phyloP scores from a whole-genome alignment of 2,113 vertebrate species.

The human region DNA sequence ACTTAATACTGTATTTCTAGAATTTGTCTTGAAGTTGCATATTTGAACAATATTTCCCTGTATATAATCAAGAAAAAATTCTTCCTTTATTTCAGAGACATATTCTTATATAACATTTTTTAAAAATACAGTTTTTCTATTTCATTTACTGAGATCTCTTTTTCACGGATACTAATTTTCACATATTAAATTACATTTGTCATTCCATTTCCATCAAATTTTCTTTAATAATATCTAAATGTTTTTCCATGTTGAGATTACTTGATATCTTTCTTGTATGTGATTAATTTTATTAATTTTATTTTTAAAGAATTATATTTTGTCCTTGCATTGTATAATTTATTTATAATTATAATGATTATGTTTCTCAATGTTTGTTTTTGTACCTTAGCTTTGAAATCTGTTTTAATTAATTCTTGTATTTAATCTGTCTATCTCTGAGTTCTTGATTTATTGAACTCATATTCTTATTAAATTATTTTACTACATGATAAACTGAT shows the following conservation, averaged over 20 bases:
- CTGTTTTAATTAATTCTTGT: background rate
- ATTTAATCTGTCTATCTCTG: background rate
- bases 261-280: background rate
- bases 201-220: conserved; percentile 20
- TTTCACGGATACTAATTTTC: background rate
- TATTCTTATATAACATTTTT: background rate
- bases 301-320: conserved; percentile 10
- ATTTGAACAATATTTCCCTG: background rate
- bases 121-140: background rate
- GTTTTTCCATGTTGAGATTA: background rate
- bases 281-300: conserved; percentile 10
- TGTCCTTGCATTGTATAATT: background rate
- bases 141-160: background rate
- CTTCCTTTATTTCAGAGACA: background rate
- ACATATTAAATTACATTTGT: background rate
- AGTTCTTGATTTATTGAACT: conserved; percentile 1
- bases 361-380: background rate
- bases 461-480: background rate
- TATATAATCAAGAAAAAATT: background rate
- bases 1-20: background rate
- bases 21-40: background rate
- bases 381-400: background rate
- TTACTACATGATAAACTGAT: background rate
- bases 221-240: conserved; percentile 1
- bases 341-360: background rate